Evolutionary conservation across 1,140 invertebrate species (phyloP).

Genomic region (Anthonomus grandis): DNA sequence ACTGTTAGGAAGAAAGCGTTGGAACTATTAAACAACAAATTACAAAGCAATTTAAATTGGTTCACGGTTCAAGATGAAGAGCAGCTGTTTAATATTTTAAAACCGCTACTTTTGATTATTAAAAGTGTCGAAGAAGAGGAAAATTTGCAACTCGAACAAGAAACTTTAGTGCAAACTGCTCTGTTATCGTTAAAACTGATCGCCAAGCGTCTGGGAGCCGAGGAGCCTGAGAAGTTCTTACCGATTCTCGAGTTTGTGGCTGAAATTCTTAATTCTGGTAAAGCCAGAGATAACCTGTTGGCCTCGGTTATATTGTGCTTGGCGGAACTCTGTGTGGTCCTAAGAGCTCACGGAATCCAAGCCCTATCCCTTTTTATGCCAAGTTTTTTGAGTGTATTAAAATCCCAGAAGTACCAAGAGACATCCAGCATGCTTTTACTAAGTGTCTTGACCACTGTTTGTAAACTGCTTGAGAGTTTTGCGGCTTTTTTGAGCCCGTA

Average conservation of each 20-base stretch:
- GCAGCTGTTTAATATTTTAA: constrained; percentile 56
- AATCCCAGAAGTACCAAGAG: constrained; percentile 51
- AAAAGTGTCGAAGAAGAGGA: constrained; percentile 54
- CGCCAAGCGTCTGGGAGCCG: constrained; percentile 62
- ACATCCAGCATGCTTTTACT: constrained; percentile 47
- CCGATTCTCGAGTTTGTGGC: constrained; percentile 62
- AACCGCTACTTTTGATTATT: constrained; percentile 61
- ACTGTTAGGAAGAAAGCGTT: constrained; percentile 75
- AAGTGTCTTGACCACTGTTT: constrained; percentile 63
- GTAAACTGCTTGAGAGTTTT: constrained; percentile 77
- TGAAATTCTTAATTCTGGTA: constrained; percentile 56
- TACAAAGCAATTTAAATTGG: constrained; percentile 65
- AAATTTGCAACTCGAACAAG: constrained; percentile 50
- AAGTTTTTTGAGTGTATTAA: constrained; percentile 62
- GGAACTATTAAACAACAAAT: constrained; percentile 77
- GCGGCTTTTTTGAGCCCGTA: constrained; percentile 81
- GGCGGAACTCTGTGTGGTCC: constrained; percentile 70
- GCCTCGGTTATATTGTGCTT: constrained; percentile 75
- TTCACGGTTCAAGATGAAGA: constrained; percentile 52
- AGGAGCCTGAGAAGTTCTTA: constrained; percentile 63
- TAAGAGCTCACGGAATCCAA: constrained; percentile 70
- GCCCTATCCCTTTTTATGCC: constrained; percentile 77
- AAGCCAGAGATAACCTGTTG: constrained; percentile 64
- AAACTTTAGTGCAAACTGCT: constrained; percentile 74
- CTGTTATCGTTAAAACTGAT: constrained; percentile 78